phyloP scores from a whole-genome alignment of 1,140 invertebrate genomes.

The Rhopalosiphum maidis region DNA sequence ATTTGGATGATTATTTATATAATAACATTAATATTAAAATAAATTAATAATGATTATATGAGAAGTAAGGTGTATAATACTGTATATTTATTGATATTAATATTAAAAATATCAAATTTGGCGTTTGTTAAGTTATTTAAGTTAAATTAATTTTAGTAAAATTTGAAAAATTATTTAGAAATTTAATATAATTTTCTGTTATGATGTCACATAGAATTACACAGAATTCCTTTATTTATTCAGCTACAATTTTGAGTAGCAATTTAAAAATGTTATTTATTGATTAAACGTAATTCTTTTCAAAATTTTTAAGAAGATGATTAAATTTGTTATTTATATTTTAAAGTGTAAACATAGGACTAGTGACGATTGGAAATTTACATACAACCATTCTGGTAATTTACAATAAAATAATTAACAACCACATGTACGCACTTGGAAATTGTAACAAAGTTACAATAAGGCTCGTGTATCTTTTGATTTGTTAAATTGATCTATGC shows the following conservation, averaged over 20 bases:
- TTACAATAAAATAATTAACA: too few species aligned
- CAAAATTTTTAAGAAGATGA: background rate
- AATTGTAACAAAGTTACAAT: too few species aligned
- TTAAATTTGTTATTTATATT: background rate
- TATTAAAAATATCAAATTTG: too few species aligned
- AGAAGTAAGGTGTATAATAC: too few species aligned
- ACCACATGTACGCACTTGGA: too few species aligned
- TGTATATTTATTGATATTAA: too few species aligned
- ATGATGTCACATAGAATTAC: background rate
- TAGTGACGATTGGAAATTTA: too few species aligned
- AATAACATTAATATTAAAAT: background rate
- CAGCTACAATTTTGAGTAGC: background rate
- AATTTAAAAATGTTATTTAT: background rate
- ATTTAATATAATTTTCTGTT: background rate
- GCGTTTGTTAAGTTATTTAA: background rate
- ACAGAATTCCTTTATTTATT: background rate
- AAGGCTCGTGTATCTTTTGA: too few species aligned
- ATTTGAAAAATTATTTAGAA: background rate
- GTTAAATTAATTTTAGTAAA: background rate
- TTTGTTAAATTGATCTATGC: too few species aligned
- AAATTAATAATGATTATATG: background rate
- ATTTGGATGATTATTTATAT: background rate
- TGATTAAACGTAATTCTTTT: background rate
- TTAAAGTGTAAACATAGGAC: too few species aligned
- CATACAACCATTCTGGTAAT: too few species aligned